phyloP scores from a whole-genome alignment of 1,140 invertebrate species.

The Hylaeus volcanicus region DNA sequence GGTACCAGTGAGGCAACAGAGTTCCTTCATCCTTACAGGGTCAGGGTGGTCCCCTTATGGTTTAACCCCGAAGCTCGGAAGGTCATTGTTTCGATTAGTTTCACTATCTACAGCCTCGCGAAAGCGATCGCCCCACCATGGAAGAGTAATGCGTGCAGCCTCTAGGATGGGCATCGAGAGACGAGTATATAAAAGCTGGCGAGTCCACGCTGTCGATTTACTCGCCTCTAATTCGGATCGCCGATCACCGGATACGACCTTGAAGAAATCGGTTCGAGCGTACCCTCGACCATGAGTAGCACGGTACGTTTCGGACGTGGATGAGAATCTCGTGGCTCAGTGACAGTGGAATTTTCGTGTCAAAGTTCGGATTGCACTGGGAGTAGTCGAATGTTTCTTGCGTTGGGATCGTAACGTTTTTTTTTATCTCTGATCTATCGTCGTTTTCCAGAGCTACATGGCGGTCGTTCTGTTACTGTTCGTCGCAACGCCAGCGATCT shows the following conservation, averaged over 20 bases:
- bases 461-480: slow-evolving; percentile 60
- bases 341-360: background rate
- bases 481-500: slow-evolving; percentile 28
- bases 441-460: slow-evolving; percentile 55
- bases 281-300: slow-evolving; percentile 22
- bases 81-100: slow-evolving; percentile 40
- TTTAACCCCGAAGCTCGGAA: no score
- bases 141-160: slow-evolving; percentile 19
- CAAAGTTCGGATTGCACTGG: no score
- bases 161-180: slow-evolving; percentile 16
- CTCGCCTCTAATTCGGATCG: slow-evolving; percentile 28
- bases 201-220: slow-evolving; percentile 47
- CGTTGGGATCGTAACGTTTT: background rate
- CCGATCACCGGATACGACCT: background rate
- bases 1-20: no score
- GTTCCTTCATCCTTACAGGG: no score
- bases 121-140: slow-evolving; percentile 57
- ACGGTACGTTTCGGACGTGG: slow-evolving; percentile 34
- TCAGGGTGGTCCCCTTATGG: no score
- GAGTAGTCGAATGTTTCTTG: background rate
- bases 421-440: background rate
- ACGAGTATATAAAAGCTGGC: slow-evolving; percentile 56
- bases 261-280: background rate
- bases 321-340: background rate
- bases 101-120: slow-evolving; percentile 58